Evolutionary conservation across 2,888 invertebrate genomes (phyloP).

Genomic region (Pyrochroa serraticornis): DNA sequence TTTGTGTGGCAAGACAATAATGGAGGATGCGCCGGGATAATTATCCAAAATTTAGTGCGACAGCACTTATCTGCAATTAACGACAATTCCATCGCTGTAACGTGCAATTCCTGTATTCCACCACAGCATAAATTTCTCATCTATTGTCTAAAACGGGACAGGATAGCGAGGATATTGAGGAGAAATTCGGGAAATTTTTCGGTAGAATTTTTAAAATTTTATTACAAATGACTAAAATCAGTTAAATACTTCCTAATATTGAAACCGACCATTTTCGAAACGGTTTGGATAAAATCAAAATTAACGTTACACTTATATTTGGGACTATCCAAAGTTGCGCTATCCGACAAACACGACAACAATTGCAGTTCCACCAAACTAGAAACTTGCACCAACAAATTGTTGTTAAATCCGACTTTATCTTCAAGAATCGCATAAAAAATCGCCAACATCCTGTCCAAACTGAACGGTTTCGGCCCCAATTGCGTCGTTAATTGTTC

Average conservation of each 20-base stretch:
- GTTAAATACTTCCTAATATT: conserved; percentile 78
- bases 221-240: conserved; percentile 64
- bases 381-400: conserved; percentile 85
- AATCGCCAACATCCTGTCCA: conserved; percentile 48
- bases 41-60: too few species aligned
- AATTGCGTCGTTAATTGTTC: conserved; percentile 71
- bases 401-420: conserved; percentile 83
- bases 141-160: neutral
- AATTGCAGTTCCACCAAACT: conserved; percentile 85
- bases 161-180: neutral
- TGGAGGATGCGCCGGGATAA: too few species aligned
- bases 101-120: too few species aligned
- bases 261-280: conserved; percentile 79
- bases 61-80: too few species aligned
- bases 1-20: too few species aligned
- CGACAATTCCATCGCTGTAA: too few species aligned
- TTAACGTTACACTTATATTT: conserved; percentile 88
- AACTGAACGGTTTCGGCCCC: conserved; percentile 73
- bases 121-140: neutral
- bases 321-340: conserved; percentile 74
- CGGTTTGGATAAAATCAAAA: conserved; percentile 77
- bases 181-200: neutral
- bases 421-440: conserved; percentile 77
- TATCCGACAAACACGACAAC: conserved; percentile 72
- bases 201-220: neutral